Evolutionary conservation across 2,113 vertebrate genomes (phyloP).

Genomic region (Etheostoma cragini): DNA sequence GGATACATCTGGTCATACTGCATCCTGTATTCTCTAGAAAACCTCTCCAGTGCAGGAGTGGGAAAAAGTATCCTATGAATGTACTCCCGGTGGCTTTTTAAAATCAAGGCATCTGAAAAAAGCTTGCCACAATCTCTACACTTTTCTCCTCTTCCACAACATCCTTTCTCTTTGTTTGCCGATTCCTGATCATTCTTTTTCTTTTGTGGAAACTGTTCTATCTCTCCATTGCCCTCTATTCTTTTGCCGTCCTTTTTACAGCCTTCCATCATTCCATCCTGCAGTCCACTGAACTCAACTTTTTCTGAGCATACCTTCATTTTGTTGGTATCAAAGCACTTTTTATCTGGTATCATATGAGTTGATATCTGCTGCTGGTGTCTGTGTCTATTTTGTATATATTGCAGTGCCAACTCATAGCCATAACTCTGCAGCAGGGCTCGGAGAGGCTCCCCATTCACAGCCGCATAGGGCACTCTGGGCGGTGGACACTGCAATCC

Average conservation of each 20-base stretch:
- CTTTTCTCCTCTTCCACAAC: constrained; percentile 86
- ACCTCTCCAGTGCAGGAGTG: constrained; percentile 91
- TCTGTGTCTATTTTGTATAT: constrained; percentile 95
- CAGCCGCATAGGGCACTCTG: constrained; percentile 93
- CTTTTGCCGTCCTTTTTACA: constrained; percentile 58
- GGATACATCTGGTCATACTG: constrained; percentile 97
- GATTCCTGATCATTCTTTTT: constrained; percentile 37
- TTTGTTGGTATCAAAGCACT: constrained; percentile 68
- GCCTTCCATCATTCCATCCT: constrained; percentile 82
- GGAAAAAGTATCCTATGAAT: constrained; percentile 94
- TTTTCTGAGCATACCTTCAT: constrained; percentile 64
- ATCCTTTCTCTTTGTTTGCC: constrained; percentile 47
- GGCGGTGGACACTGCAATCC: constrained; percentile 89
- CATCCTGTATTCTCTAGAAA: constrained; percentile 95
- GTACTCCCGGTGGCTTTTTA: constrained; percentile 98
- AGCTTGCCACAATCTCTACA: constrained; percentile 92
- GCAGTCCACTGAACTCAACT: constrained; percentile 35
- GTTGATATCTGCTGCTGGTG: constrained; percentile 88
- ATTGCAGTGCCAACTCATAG: constrained; percentile 97
- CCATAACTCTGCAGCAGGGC: constrained; percentile 97
- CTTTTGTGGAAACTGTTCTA: constrained; percentile 28
- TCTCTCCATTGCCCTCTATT: constrained; percentile 19
- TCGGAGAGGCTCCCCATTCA: constrained; percentile 90
- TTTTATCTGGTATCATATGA: constrained; percentile 57
- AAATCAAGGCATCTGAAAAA: constrained; percentile 95